Percentiles rank a stretch among this genome's conserved stretches.
phyloP scores from a whole-genome alignment of 2,888 invertebrate species.

The Syritta pipiens region DNA sequence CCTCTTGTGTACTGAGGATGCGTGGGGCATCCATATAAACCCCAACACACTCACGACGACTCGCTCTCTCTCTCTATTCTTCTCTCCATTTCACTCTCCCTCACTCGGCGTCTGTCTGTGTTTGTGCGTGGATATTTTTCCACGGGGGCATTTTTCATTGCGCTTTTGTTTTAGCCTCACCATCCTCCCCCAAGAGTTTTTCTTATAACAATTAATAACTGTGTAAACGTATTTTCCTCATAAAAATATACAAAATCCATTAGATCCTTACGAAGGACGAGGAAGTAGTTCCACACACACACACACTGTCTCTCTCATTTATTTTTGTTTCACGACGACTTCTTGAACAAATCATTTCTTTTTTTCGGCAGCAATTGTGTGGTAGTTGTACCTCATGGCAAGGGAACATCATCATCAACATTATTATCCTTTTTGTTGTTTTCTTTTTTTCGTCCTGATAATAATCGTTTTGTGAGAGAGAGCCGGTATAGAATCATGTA shows the following conservation, averaged over 20 bases:
- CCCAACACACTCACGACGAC: slow-evolving; percentile 2
- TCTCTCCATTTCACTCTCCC: too few species aligned
- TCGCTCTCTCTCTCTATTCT: slow-evolving; percentile 3
- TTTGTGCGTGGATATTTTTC: slow-evolving; percentile 13
- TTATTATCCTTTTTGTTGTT: too few species aligned
- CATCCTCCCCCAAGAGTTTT: too few species aligned
- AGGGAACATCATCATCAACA: slow-evolving; percentile 47
- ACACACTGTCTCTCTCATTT: too few species aligned
- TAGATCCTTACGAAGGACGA: slow-evolving; percentile 16
- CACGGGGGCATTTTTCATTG: slow-evolving; percentile 39
- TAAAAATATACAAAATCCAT: slow-evolving; percentile 44
- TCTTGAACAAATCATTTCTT: slow-evolving; percentile 58
- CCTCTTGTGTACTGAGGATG: slow-evolving; percentile 51
- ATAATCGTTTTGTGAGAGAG: slow-evolving; percentile 52
- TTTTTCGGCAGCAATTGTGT: slow-evolving; percentile 57
- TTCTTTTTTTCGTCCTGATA: too few species aligned
- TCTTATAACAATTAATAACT: slow-evolving; percentile 57
- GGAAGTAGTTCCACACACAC: too few species aligned
- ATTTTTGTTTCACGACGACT: too few species aligned
- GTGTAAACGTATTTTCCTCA: slow-evolving; percentile 44
- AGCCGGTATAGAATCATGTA: too few species aligned
- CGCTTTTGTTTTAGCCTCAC: slow-evolving; percentile 36
- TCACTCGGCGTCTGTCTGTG: background rate
- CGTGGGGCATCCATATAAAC: slow-evolving; percentile 38
- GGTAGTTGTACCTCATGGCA: slow-evolving; percentile 56